Evolutionary conservation across 35 echinoderm and acorn worm species (phyloP).

Genomic region (Ophiothrix spiculata): DNA sequence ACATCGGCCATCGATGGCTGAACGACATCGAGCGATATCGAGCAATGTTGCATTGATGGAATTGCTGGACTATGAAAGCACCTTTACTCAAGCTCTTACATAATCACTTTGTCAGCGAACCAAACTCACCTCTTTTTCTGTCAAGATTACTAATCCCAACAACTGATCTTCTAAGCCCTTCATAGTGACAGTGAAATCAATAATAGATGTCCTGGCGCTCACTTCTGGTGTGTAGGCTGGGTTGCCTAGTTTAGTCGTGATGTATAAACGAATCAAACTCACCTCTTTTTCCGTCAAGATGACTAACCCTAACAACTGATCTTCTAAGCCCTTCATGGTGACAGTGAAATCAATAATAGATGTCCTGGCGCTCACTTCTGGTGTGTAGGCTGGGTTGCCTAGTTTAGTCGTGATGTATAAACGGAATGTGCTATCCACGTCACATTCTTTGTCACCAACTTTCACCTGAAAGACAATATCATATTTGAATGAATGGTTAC

Average conservation of each 20-base stretch:
- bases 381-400: constrained; percentile 92
- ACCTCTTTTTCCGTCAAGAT: constrained; percentile 95
- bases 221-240: constrained; percentile 96
- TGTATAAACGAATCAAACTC: constrained; percentile 35
- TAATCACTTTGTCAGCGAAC: too few species aligned
- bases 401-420: constrained; percentile 98
- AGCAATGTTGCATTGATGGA: too few species aligned
- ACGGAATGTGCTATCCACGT: constrained; percentile 67
- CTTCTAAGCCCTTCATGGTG: constrained; percentile 94
- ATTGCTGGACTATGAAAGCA: too few species aligned
- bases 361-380: constrained; percentile 87
- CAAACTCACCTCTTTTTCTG: constrained; percentile 80
- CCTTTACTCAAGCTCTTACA: too few species aligned
- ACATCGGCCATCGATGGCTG: too few species aligned
- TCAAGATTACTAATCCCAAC: constrained; percentile 91
- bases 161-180: constrained; percentile 89
- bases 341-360: constrained; percentile 96
- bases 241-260: constrained; percentile 95
- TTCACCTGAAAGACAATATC: constrained; percentile 63
- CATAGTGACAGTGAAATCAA: constrained; percentile 99
- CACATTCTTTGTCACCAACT: constrained; percentile 98
- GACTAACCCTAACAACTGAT: constrained; percentile 87
- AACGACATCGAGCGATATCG: too few species aligned
- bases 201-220: constrained; percentile 85
- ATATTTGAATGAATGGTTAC: too few species aligned